Percentiles rank a stretch among this genome's conserved stretches.
These are phyloP conservation scores for Lucinisca nassula DNA, from an alignment of 2,888 invertebrate genomes.

Conservation along the genomic window DNA sequence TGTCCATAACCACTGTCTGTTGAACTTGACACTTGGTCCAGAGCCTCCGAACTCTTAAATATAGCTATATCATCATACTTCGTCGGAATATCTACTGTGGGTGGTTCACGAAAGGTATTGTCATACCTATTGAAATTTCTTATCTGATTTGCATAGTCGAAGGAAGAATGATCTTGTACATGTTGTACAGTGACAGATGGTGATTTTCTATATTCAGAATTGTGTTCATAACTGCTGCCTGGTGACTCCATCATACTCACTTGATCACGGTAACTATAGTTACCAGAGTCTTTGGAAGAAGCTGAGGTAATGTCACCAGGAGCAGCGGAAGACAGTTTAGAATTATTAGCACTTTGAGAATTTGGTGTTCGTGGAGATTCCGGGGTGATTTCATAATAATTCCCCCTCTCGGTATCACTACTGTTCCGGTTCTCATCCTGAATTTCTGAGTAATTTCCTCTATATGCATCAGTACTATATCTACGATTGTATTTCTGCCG, in stretches of 20 bases:
- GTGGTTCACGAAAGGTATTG: constrained; percentile 62
- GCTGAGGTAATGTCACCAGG: constrained; percentile 62
- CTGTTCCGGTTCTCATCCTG: not conserved
- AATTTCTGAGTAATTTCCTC: constrained; percentile 50
- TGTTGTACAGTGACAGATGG: constrained; percentile 57
- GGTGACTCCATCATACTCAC: constrained; percentile 61
- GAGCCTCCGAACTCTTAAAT: constrained; percentile 83
- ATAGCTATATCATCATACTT: constrained; percentile 84
- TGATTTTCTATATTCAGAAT: constrained; percentile 68
- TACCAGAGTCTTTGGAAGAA: constrained; percentile 71
- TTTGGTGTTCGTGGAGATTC: constrained; percentile 62
- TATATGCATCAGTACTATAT: constrained; percentile 12
- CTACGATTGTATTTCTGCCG: constrained; percentile 24
- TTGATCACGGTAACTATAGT: constrained; percentile 66
- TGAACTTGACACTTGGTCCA: constrained; percentile 86
- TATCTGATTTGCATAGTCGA: constrained; percentile 57
- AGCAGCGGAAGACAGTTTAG: constrained; percentile 38
- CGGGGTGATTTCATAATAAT: constrained; percentile 50
- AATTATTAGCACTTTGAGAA: constrained; percentile 56
- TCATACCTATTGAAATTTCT: constrained; percentile 60
- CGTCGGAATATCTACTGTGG: constrained; percentile 67
- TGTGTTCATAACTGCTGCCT: constrained; percentile 48
- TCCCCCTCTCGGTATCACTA: constrained; percentile 9
- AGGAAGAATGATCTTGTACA: constrained; percentile 59
- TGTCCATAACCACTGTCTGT: constrained; percentile 87